Evolutionary conservation across 2,113 vertebrate genomes (phyloP).

Genomic region (Clarias macrocephalus): DNA sequence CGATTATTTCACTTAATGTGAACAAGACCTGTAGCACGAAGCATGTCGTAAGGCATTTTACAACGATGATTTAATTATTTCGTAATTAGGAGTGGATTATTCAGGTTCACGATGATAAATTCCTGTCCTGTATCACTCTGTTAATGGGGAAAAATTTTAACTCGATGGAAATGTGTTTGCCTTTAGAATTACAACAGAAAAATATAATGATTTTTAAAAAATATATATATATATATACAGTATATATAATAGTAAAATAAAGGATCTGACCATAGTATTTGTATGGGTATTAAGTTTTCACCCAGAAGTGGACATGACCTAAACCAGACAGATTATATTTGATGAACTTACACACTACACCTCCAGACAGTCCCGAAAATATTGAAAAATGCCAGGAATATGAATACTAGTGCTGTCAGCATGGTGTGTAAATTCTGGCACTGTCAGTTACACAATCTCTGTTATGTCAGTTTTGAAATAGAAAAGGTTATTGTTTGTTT

Average conservation of each 20-base stretch:
- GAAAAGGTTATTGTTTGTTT: no score
- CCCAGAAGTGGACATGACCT: neutral
- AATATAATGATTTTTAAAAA: neutral
- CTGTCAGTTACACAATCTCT: neutral
- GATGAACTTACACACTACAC: no score
- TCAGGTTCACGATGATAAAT: neutral
- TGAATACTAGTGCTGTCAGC: neutral
- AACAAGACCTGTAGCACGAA: slow-evolving; percentile 49
- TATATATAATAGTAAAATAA: neutral
- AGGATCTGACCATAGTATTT: neutral
- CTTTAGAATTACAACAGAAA: neutral
- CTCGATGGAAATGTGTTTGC: neutral
- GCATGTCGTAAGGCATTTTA: slow-evolving; percentile 35
- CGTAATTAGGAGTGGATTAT: neutral
- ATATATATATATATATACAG: no score
- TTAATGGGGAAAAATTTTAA: neutral
- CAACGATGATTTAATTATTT: slow-evolving; percentile 6
- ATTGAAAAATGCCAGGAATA: neutral
- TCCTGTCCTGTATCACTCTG: neutral
- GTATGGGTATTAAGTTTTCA: neutral
- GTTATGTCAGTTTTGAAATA: neutral
- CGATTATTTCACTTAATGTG: slow-evolving; percentile 58
- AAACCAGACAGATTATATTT: neutral
- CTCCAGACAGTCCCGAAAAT: neutral
- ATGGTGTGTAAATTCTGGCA: neutral